These are phyloP conservation scores for Leguminivora glycinivorella DNA, from an alignment of 1,140 invertebrate genomes.

Conservation along the genomic window DNA sequence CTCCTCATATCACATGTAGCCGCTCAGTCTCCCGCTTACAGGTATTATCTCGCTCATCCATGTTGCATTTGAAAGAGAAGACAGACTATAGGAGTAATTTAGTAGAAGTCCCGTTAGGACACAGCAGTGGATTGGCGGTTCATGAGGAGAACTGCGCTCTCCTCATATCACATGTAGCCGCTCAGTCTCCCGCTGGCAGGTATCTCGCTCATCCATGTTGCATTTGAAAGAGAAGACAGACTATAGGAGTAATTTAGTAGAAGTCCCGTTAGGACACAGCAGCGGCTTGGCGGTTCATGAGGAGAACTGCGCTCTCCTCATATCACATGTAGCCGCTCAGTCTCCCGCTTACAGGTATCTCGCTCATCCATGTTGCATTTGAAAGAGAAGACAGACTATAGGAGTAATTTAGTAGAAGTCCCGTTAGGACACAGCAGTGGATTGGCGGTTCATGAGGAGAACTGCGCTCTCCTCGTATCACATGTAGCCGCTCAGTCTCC, in stretches of 20 bases:
- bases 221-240: slow-evolving; percentile 67
- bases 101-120: slow-evolving; percentile 79
- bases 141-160: slow-evolving; percentile 72
- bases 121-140: slow-evolving; percentile 71
- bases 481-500: slow-evolving; percentile 84
- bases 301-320: slow-evolving; percentile 75
- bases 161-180: slow-evolving; percentile 83
- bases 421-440: slow-evolving; percentile 75
- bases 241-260: slow-evolving; percentile 83
- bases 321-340: slow-evolving; percentile 83
- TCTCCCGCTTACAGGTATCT: slow-evolving; percentile 86
- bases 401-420: slow-evolving; percentile 83
- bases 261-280: slow-evolving; percentile 75
- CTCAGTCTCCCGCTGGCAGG: slow-evolving; percentile 87
- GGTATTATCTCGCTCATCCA: slow-evolving; percentile 69
- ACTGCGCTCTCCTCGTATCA: slow-evolving; percentile 79
- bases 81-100: slow-evolving; percentile 84
- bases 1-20: slow-evolving; percentile 83
- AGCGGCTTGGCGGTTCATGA: slow-evolving; percentile 72
- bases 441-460: slow-evolving; percentile 69
- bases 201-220: slow-evolving; percentile 49
- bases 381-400: slow-evolving; percentile 82
- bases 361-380: no score
- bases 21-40: slow-evolving; percentile 86
- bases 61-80: no score